These are phyloP conservation scores for Urechis unicinctus DNA, from an alignment of 2,888 invertebrate species.

Conservation along the genomic window DNA sequence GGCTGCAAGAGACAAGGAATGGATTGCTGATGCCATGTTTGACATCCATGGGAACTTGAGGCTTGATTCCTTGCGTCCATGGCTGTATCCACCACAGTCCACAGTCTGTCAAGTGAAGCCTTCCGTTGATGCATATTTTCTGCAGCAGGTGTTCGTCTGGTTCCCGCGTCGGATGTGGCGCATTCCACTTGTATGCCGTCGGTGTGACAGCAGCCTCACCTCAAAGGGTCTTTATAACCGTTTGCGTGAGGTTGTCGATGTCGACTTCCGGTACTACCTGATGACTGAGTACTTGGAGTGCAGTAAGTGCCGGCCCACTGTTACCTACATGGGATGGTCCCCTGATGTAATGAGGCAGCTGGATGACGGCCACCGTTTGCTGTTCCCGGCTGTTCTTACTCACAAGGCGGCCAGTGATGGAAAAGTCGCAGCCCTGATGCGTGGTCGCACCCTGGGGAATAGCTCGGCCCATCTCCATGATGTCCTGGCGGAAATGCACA, in stretches of 20 bases:
- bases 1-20: no score
- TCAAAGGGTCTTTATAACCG: conserved; percentile 16
- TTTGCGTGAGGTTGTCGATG: conserved; percentile 19
- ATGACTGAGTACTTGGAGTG: conserved; percentile 20
- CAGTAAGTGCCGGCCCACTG: conserved; percentile 7
- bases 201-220: conserved; percentile 11
- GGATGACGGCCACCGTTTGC: conserved; percentile 17
- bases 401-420: conserved; percentile 18
- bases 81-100: no score
- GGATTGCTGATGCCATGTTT: no score
- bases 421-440: conserved; percentile 15
- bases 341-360: conserved; percentile 19
- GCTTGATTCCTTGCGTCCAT: no score
- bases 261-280: conserved; percentile 22
- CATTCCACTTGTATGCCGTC: not conserved
- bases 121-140: no score
- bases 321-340: conserved; percentile 17
- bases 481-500: conserved; percentile 21
- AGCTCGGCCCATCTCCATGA: conserved; percentile 17
- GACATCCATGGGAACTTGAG: no score
- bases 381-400: conserved; percentile 22
- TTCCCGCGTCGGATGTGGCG: conserved; percentile 5
- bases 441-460: conserved; percentile 22
- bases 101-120: no score
- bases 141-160: conserved; percentile 1